A percentile compares a stretch with the other conserved stretches of the same genome.
Evolutionary conservation across 1,140 invertebrate species (phyloP).

Genomic region (Asobara japonica): DNA sequence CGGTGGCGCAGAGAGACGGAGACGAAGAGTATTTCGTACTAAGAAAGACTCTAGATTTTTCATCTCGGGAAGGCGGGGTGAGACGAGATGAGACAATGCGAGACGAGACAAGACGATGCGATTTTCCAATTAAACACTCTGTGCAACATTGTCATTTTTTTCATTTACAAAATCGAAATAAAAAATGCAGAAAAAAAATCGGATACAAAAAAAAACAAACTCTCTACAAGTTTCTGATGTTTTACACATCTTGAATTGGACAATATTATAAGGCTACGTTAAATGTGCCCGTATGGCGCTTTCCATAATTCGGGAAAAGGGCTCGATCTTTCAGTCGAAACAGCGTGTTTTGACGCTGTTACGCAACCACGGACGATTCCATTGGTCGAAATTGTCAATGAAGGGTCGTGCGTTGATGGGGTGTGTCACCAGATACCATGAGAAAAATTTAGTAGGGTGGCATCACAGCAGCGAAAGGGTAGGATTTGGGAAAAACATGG

Average conservation of each 20-base stretch:
- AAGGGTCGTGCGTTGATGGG: neutral
- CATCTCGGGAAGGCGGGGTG: too few relatives aligned
- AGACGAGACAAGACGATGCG: too few relatives aligned
- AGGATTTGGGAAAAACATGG: constrained; percentile 53
- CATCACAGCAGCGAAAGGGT: constrained; percentile 45
- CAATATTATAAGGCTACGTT: too few relatives aligned
- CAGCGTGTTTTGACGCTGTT: neutral
- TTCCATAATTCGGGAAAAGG: constrained; percentile 55
- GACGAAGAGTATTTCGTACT: too few relatives aligned
- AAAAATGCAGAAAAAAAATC: neutral
- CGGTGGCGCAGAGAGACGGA: too few relatives aligned
- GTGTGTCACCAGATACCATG: constrained; percentile 20
- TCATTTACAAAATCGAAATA: neutral
- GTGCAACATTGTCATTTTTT: too few relatives aligned
- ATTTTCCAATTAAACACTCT: too few relatives aligned
- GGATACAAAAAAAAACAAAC: constrained; percentile 51
- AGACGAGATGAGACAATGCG: too few relatives aligned
- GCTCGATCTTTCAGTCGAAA: constrained; percentile 1
- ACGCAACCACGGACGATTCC: neutral
- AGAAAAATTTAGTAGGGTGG: constrained; percentile 2
- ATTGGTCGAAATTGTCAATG: constrained; percentile 21
- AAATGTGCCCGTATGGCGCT: constrained; percentile 65
- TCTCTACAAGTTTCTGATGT: too few relatives aligned
- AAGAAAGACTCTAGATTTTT: too few relatives aligned
- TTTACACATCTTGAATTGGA: too few relatives aligned